Conservation (phyloP, 2,797 vertebrate genomes). For the Podarcis lilfordi region DNA sequence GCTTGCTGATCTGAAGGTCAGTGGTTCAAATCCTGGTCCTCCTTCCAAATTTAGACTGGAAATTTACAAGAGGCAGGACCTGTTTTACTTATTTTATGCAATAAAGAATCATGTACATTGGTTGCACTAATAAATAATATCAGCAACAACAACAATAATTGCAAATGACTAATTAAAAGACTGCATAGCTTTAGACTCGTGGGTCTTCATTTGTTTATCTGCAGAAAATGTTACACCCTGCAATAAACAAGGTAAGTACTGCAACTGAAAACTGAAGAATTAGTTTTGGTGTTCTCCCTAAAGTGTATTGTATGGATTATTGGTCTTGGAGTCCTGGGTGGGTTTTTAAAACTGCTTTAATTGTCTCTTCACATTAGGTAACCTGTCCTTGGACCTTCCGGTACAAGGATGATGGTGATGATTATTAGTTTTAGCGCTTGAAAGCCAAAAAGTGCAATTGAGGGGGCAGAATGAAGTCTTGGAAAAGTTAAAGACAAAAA, state of each 20-base stretch:
- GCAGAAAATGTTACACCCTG: background rate
- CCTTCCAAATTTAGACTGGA: background rate
- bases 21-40: no score
- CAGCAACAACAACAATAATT: background rate
- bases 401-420: no score
- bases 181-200: background rate
- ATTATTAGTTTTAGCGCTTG: background rate
- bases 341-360: no score
- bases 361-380: no score
- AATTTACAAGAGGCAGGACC: background rate
- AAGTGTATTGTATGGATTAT: no score
- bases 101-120: background rate
- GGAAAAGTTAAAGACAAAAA: background rate
- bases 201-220: background rate
- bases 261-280: background rate
- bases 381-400: no score
- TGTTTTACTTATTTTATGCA: background rate
- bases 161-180: background rate
- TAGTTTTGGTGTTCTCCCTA: no score
- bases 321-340: no score
- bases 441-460: background rate
- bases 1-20: no score
- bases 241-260: background rate
- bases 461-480: background rate
- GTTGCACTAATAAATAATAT: background rate